Conservation (phyloP, 2,797 vertebrate genomes). For the Hippocampus kuda region DNA sequence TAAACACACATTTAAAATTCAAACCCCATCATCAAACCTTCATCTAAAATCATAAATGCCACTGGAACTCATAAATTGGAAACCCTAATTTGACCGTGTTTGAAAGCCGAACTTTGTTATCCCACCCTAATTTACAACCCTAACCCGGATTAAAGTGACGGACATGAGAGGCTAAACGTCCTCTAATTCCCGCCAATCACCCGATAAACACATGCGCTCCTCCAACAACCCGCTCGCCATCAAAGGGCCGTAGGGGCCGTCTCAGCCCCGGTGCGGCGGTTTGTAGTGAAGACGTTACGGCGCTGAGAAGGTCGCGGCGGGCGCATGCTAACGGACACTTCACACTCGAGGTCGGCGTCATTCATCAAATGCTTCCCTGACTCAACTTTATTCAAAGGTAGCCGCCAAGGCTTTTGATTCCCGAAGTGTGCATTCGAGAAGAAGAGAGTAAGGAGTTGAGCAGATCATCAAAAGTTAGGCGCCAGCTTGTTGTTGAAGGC, state of each 20-base stretch:
- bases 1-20: background rate
- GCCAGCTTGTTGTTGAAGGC: background rate
- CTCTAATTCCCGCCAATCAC: slow-evolving; percentile 36
- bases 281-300: background rate
- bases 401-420: slow-evolving; percentile 15
- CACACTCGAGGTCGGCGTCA: slow-evolving; percentile 17
- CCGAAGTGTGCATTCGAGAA: background rate
- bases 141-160: slow-evolving; percentile 44
- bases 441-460: background rate
- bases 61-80: too few relatives aligned
- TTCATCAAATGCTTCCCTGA: slow-evolving; percentile 21
- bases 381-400: slow-evolving; percentile 33
- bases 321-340: slow-evolving; percentile 20
- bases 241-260: background rate
- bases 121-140: background rate
- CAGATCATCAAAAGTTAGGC: background rate
- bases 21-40: too few relatives aligned
- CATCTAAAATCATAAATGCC: too few relatives aligned
- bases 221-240: slow-evolving; percentile 11
- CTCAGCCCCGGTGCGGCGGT: background rate
- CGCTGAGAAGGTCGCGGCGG: slow-evolving; percentile 15
- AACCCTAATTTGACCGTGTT: too few relatives aligned
- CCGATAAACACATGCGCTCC: slow-evolving; percentile 30
- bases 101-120: too few relatives aligned
- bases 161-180: slow-evolving; percentile 46